Conservation (phyloP, 2,888 invertebrate species). For the Melanotus villosus region DNA sequence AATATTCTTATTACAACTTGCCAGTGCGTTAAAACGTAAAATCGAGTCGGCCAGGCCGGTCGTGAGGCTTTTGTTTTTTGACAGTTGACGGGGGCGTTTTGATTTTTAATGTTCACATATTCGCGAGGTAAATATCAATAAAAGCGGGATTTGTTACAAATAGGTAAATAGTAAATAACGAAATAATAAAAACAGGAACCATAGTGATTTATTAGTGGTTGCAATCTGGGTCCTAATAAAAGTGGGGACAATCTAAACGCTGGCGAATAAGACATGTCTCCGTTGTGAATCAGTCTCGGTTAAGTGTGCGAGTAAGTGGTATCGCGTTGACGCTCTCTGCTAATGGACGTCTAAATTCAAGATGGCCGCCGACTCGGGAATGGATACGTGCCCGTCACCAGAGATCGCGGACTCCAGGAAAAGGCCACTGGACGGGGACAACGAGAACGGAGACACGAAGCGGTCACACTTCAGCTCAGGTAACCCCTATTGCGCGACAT, state of each 20-base stretch:
- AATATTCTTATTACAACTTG: background rate
- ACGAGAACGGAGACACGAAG: slow-evolving; percentile 90
- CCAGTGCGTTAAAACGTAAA: background rate
- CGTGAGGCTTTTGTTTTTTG: background rate
- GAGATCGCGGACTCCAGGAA: slow-evolving; percentile 93
- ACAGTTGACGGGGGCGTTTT: background rate
- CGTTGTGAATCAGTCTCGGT: slow-evolving; percentile 47
- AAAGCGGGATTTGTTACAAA: too few species aligned
- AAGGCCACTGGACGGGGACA: slow-evolving; percentile 89
- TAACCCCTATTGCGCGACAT: slow-evolving; percentile 66
- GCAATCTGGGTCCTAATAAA: slow-evolving; percentile 24
- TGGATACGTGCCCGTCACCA: slow-evolving; percentile 95
- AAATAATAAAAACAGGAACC: slow-evolving; percentile 28
- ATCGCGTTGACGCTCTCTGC: slow-evolving; percentile 54
- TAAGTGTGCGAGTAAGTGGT: slow-evolving; percentile 48
- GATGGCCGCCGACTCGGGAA: slow-evolving; percentile 94
- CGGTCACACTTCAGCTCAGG: slow-evolving; percentile 93
- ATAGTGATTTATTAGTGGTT: slow-evolving; percentile 34
- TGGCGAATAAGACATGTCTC: slow-evolving; percentile 49
- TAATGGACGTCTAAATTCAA: slow-evolving; percentile 65
- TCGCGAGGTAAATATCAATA: too few species aligned
- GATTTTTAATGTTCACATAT: background rate
- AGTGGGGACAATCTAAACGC: slow-evolving; percentile 54
- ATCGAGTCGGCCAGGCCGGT: background rate
- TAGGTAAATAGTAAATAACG: too few species aligned